These are phyloP conservation scores for Colistium nudipinnis DNA, from an alignment of 2,113 vertebrate species.

Conservation along the genomic window DNA sequence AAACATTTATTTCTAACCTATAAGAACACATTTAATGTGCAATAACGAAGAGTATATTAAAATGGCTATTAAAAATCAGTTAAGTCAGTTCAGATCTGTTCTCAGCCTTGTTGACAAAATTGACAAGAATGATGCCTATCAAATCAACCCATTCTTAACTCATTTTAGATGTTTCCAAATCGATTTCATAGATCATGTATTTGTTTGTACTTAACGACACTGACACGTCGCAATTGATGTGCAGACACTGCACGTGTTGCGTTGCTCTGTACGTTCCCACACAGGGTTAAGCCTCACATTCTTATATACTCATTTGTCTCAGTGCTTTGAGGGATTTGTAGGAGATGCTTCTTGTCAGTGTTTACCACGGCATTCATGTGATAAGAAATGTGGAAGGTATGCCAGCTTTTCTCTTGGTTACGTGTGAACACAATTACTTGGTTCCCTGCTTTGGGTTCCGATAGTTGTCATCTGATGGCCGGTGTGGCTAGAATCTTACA, in stretches of 20 bases:
- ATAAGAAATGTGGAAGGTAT: conserved; percentile 20
- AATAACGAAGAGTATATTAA: too few relatives aligned
- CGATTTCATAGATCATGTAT: background rate
- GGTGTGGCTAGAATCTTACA: background rate
- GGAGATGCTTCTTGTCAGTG: conserved; percentile 15
- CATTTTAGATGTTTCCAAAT: background rate
- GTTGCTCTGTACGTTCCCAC: conserved; percentile 7
- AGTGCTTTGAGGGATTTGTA: conserved; percentile 25
- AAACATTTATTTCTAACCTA: too few relatives aligned
- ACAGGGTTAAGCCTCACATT: conserved; percentile 44
- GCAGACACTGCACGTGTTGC: conserved; percentile 13
- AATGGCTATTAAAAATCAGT: background rate
- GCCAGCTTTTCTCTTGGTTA: background rate
- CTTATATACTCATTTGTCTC: conserved; percentile 50
- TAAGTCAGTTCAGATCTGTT: background rate
- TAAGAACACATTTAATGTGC: too few relatives aligned
- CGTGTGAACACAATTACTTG: too few relatives aligned
- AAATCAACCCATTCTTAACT: background rate
- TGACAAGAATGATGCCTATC: background rate
- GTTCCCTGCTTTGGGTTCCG: background rate
- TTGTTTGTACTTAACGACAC: background rate
- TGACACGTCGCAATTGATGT: conserved; percentile 5
- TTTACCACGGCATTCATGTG: conserved; percentile 18
- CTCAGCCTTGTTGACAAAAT: background rate
- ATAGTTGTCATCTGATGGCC: background rate